phyloP scores from a whole-genome alignment of 2,888 invertebrate species.

The Balanococcus diminutus region DNA sequence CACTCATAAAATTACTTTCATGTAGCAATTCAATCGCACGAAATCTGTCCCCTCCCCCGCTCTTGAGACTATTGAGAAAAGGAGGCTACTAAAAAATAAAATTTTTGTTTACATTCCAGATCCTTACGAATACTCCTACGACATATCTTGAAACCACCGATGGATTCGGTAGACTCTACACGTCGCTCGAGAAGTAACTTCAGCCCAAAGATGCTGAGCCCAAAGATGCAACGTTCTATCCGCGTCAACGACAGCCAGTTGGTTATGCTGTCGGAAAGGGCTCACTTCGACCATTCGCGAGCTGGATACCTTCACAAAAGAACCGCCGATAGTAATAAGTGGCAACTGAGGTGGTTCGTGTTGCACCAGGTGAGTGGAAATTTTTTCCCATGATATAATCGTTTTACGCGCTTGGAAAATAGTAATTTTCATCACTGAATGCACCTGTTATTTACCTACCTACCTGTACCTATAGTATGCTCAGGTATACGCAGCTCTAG shows the following conservation, averaged over 20 bases:
- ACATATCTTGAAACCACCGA: constrained; percentile 18
- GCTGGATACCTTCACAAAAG: constrained; percentile 84
- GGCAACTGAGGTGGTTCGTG: constrained; percentile 84
- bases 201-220: constrained; percentile 70
- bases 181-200: constrained; percentile 46
- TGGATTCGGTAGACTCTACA: constrained; percentile 29
- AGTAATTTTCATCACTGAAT: not conserved
- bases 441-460: constrained; percentile 11
- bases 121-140: not conserved
- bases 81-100: not conserved
- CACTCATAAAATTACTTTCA: too few relatives aligned
- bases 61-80: too few relatives aligned
- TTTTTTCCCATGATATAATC: not conserved
- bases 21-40: too few relatives aligned
- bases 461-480: not conserved
- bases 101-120: not conserved
- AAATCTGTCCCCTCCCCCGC: too few relatives aligned
- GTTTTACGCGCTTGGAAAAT: not conserved
- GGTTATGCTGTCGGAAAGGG: constrained; percentile 81
- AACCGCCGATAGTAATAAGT: constrained; percentile 83
- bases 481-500: not conserved
- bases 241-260: constrained; percentile 86
- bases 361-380: constrained; percentile 73
- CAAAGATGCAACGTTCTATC: constrained; percentile 84
- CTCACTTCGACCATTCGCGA: constrained; percentile 83